phyloP scores from a whole-genome alignment of 2,113 vertebrate species.

The Amblyornis subalaris region DNA sequence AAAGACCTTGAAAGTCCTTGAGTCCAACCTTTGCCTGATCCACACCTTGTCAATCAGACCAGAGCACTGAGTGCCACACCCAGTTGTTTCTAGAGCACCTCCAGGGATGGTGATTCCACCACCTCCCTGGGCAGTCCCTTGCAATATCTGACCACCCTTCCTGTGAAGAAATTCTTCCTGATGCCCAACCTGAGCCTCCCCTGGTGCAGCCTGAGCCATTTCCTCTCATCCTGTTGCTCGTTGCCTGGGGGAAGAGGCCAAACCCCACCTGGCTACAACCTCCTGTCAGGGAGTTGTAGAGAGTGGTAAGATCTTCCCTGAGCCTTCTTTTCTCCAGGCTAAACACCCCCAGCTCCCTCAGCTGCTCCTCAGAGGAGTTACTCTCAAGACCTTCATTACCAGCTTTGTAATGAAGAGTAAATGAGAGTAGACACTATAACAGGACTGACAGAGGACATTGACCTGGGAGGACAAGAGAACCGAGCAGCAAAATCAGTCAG shows the following conservation, averaged over 20 bases:
- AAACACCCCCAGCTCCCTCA: background rate
- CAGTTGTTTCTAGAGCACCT: background rate
- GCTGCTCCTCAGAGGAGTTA: background rate
- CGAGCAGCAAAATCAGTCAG: background rate
- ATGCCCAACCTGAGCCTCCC: no score
- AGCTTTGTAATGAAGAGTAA: background rate
- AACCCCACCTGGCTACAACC: background rate
- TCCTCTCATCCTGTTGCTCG: background rate
- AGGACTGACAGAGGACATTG: background rate
- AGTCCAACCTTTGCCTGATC: background rate
- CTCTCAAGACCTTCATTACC: background rate
- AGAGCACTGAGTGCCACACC: fast-evolving
- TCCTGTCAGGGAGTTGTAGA: background rate
- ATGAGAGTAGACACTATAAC: background rate
- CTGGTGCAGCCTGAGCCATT: background rate
- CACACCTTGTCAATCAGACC: background rate
- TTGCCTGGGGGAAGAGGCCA: background rate
- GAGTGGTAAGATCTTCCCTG: background rate
- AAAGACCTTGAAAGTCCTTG: background rate
- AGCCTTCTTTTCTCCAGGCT: background rate
- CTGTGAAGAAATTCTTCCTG: background rate
- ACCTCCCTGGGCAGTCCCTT: background rate
- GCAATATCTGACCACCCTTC: background rate
- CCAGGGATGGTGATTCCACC: background rate
- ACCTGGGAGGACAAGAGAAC: background rate